Evolutionary conservation across 2,113 vertebrate species (phyloP), one percentile per base, ranked within the genome.

Genomic region (Siniperca chuatsi): DNA sequence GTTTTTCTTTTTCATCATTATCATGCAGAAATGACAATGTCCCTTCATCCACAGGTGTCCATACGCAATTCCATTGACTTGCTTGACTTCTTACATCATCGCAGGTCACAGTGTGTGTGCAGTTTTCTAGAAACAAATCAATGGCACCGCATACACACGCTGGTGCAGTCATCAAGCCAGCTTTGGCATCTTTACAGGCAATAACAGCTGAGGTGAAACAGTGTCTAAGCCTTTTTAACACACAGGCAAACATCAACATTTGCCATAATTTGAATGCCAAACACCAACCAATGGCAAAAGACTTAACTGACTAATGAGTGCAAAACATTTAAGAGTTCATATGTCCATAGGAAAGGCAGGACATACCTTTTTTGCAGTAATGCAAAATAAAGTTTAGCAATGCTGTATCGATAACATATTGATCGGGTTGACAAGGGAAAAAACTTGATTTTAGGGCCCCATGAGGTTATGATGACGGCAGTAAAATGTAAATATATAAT

Each of bases 161-260:
- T 40, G 55, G 57, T 73, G 60, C 46, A 64, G 55, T 82, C 82
- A 71, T 42, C 37, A 58, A 85, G 75, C 78, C 67, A 62, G 37
- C 67, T 35, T 61, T 90, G 85, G 85, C 82, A 85, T 82, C 76
- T 9, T 82, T 73, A 85, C 78, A 82, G 66, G 18, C 29, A 81
- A 64, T 75, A 82, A 82, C 69, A 89, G 78, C 88, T 89, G 84
- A 87, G 78, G 84, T 87, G 78, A 84, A 87, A 79, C 69, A 76
- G 50, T 21, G 60, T 67, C 75, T 84, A 66, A 18, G 79, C 67
- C 75, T 61, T 79, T 77, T 74, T 60, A 80, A 85, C 75, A 82
- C 66, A 66, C 57, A 69, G 42, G 60, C 67, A 87, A 83, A 81
- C 75, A 72, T 33, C 65, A 57, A 77, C 72, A 74, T 77, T 77